Evolutionary conservation across 2,888 invertebrate genomes (phyloP).

Genomic region (Luperina testacea): DNA sequence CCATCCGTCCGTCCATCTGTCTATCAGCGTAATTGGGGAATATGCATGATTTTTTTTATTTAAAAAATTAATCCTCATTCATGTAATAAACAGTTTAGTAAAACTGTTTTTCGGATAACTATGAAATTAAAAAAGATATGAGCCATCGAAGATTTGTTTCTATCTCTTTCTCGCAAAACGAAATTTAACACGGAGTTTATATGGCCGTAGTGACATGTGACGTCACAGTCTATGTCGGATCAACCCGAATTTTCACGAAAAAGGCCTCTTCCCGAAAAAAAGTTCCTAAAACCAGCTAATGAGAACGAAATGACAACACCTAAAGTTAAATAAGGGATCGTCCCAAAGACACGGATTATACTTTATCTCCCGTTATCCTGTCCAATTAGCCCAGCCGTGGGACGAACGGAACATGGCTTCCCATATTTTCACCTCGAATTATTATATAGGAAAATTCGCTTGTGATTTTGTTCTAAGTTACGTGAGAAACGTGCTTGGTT

Average conservation of each 20-base stretch:
- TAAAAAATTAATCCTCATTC: too few species aligned
- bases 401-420: conserved; percentile 13
- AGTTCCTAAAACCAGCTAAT: conserved; percentile 34
- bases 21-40: too few species aligned
- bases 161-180: too few species aligned
- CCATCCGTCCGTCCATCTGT: too few species aligned
- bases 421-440: conserved; percentile 26
- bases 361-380: conserved; percentile 45
- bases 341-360: conserved; percentile 41
- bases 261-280: neutral
- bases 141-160: too few species aligned
- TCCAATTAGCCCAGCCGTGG: conserved; percentile 49
- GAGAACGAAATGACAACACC: conserved; percentile 39
- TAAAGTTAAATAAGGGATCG: conserved; percentile 49
- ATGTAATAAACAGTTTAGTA: too few species aligned
- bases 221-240: too few species aligned
- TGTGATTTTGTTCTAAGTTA: conserved; percentile 8
- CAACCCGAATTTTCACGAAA: conserved; percentile 3
- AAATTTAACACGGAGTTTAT: too few species aligned
- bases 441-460: conserved; percentile 41
- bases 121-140: too few species aligned
- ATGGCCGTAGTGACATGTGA: too few species aligned
- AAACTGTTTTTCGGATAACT: too few species aligned
- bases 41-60: too few species aligned
- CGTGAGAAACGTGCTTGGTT: neutral